Conservation (phyloP, 2,113 vertebrate genomes). For the Entomyzon cyanotis region DNA sequence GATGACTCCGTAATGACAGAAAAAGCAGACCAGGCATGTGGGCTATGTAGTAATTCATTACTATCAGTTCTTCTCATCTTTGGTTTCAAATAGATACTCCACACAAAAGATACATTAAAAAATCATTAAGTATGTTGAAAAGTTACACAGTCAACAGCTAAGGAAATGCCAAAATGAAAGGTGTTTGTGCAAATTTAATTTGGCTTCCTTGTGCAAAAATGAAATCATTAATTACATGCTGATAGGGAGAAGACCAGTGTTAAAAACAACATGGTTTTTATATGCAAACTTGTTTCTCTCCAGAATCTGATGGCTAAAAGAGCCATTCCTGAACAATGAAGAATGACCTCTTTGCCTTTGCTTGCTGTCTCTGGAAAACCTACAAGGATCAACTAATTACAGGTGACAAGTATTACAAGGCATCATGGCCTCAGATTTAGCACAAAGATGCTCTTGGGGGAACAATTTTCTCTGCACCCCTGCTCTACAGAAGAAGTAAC, state of each 20-base stretch:
- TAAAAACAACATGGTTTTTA: neutral
- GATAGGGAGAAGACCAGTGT: neutral
- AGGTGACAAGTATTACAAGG: neutral
- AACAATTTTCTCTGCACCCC: neutral
- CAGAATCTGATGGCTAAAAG: neutral
- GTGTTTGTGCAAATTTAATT: neutral
- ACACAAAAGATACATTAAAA: neutral
- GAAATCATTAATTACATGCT: neutral
- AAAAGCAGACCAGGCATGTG: neutral
- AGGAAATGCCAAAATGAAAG: neutral
- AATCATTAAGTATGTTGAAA: neutral
- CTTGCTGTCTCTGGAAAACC: neutral
- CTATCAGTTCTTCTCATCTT: neutral
- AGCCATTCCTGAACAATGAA: neutral
- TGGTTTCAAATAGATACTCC: neutral
- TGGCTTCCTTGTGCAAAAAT: neutral
- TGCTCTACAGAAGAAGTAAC: neutral
- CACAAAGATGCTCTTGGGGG: neutral
- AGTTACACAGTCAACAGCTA: neutral
- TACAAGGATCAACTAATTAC: neutral
- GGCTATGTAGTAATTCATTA: neutral
- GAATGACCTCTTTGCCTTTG: neutral
- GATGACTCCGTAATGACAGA: neutral
- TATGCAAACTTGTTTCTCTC: neutral
- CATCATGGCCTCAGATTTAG: neutral